These are phyloP conservation scores for Sitta carolinensis DNA, from an alignment of 2,797 vertebrate genomes.

Conservation along the genomic window DNA sequence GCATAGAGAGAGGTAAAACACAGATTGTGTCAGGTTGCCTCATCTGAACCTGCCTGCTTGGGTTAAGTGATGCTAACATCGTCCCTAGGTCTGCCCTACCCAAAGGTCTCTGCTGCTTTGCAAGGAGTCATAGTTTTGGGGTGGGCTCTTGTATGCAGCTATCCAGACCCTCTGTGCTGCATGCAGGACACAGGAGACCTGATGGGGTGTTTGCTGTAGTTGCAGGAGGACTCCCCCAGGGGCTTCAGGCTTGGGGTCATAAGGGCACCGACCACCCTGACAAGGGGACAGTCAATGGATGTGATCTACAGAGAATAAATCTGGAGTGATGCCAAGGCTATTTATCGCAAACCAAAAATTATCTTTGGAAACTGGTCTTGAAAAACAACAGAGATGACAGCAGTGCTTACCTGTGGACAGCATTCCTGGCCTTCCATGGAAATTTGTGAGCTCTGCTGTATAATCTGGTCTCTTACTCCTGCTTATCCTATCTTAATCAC, in stretches of 20 bases:
- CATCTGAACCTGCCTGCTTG: background rate
- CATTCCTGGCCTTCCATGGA: background rate
- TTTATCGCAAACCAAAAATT: background rate
- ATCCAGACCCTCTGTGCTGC: background rate
- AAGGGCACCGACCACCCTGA: background rate
- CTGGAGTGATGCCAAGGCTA: background rate
- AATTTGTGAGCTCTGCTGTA: background rate
- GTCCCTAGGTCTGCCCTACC: background rate
- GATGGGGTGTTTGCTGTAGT: background rate
- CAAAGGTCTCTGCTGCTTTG: background rate
- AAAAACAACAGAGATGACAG: background rate
- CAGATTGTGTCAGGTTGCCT: background rate
- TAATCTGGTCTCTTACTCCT: background rate
- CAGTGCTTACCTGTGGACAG: background rate
- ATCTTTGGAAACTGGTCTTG: background rate
- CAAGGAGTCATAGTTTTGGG: background rate
- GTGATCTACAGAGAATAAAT: background rate
- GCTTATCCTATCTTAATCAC: background rate
- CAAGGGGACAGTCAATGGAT: background rate
- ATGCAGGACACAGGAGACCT: background rate
- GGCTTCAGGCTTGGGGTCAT: background rate
- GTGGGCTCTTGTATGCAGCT: background rate
- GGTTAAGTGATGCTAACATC: background rate
- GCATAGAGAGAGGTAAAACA: background rate
- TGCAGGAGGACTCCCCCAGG: background rate